Evolutionary conservation across 2,888 invertebrate genomes (phyloP), one percentile per base, ranked within the genome.

Genomic region (Chymomyza procnemis): DNA sequence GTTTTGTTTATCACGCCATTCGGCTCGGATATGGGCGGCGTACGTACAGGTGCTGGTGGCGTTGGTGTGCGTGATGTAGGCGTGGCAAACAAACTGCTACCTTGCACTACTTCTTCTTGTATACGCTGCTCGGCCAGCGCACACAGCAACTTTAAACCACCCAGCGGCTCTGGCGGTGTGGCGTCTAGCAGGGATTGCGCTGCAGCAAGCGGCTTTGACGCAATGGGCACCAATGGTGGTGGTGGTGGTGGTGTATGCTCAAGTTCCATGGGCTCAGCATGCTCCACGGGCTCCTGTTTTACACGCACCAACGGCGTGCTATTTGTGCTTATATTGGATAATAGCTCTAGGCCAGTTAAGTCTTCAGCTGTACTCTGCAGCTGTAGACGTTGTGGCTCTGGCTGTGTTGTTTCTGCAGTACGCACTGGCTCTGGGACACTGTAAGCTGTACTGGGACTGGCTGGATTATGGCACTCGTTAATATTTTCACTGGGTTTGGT

Each of bases 71-170:
- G 79, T 30, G 86, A 86, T 2, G 78, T 75, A 26, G 79, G 74
- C 19, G 83, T 78, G 54, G 80, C 70, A 73, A 85, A 85, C 3
- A 85, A 68, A 58, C 82, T 76, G n/a, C 86, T 73, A n/a, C 86
- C 84, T 64, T 84, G 87, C 18, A 80, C 84, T 22, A 76, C 88
- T 78, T 78, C 95, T 89, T 96, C 96, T 85, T 94, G 93, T 73
- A 96, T 95, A 75, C 96, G 93, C 87, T 96, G 96, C 87, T 96
- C 96, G 0, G 96, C 97, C 68, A 97, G 91, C 8, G 96, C 96
- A 89, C 97, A 97, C 26, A 97, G 90, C 41, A 97, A 90, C 63
- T 95, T 95, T 16, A 97, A 91, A 0, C 95, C 95, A 22, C 93
- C 94, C 18, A 95, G 90, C 3, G 88, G 88, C 64, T 89, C 89